A percentile compares a stretch with the other conserved stretches of the same genome.
Evolutionary conservation across 2,888 invertebrate genomes (phyloP).

Genomic region (Scaptomyza caliginosa): DNA sequence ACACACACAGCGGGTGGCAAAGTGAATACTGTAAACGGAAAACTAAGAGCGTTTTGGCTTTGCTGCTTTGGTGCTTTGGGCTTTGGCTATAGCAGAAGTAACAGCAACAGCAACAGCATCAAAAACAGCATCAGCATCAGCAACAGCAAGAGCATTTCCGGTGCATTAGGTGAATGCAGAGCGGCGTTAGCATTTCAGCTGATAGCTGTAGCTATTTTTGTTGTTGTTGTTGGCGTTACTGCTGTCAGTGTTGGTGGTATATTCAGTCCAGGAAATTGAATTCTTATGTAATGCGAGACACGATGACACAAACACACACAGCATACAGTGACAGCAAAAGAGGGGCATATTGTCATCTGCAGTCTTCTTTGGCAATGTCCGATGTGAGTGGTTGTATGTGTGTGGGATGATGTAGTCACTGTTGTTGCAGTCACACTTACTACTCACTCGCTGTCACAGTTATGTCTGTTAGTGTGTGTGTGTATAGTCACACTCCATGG

Average conservation of each 20-base stretch:
- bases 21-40: slow-evolving; percentile 17
- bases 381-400: not conserved
- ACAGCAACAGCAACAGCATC: not conserved
- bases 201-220: slow-evolving; percentile 5
- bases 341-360: not conserved
- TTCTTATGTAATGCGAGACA: slow-evolving; percentile 41
- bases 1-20: slow-evolving; percentile 23
- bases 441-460: not conserved
- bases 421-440: not conserved
- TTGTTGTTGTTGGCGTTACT: slow-evolving; percentile 8
- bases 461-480: not conserved
- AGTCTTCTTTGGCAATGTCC: not conserved
- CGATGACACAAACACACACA: not conserved
- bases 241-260: not conserved
- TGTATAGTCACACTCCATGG: not conserved
- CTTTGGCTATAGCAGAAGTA: slow-evolving; percentile 14
- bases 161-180: slow-evolving; percentile 32
- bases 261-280: slow-evolving; percentile 38
- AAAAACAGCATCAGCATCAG: not conserved
- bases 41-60: slow-evolving; percentile 12
- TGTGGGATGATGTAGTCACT: not conserved
- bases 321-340: not conserved
- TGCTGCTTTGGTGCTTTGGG: slow-evolving; percentile 1
- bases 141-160: slow-evolving; percentile 35
- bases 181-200: slow-evolving; percentile 6